These are phyloP conservation scores for Apoderus coryli DNA, from an alignment of 2,888 invertebrate species.

Conservation along the genomic window DNA sequence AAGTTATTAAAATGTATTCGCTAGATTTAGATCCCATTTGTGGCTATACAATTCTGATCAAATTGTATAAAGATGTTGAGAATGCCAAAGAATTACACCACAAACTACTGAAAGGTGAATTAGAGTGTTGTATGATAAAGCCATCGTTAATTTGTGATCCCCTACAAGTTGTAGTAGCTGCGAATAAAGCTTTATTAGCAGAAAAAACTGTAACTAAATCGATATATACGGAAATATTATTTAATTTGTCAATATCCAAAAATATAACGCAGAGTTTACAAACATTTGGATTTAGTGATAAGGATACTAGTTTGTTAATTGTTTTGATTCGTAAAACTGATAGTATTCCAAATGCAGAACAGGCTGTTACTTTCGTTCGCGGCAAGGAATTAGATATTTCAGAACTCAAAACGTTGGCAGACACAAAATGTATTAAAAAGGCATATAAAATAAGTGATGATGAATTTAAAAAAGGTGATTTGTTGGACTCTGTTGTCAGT, in stretches of 20 bases:
- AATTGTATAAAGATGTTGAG: constrained; percentile 41
- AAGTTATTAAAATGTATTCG: constrained; percentile 10
- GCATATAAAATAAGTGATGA: constrained; percentile 44
- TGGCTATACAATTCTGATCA: constrained; percentile 27
- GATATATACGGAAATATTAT: constrained; percentile 50
- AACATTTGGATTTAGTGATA: constrained; percentile 45
- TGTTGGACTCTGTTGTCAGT: constrained; percentile 47
- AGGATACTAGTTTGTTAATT: constrained; percentile 35
- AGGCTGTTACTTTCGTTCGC: constrained; percentile 31
- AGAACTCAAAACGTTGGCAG: constrained; percentile 34
- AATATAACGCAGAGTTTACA: constrained; percentile 53
- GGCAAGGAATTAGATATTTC: constrained; percentile 39
- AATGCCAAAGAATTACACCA: constrained; percentile 40
- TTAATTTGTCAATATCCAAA: constrained; percentile 50
- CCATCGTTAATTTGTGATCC: constrained; percentile 44
- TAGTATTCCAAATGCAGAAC: constrained; percentile 13
- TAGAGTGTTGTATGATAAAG: constrained; percentile 48
- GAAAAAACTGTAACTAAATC: constrained; percentile 45
- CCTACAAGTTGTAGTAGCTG: constrained; percentile 47
- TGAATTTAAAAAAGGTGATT: constrained; percentile 31
- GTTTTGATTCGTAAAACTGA: constrained; percentile 30
- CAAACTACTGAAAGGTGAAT: constrained; percentile 39
- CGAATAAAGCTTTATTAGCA: constrained; percentile 47
- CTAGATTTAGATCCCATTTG: constrained; percentile 23
- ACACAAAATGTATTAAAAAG: constrained; percentile 38